These are phyloP conservation scores for Acrobasis consociella DNA, from an alignment of 2,888 invertebrate species.

Conservation along the genomic window DNA sequence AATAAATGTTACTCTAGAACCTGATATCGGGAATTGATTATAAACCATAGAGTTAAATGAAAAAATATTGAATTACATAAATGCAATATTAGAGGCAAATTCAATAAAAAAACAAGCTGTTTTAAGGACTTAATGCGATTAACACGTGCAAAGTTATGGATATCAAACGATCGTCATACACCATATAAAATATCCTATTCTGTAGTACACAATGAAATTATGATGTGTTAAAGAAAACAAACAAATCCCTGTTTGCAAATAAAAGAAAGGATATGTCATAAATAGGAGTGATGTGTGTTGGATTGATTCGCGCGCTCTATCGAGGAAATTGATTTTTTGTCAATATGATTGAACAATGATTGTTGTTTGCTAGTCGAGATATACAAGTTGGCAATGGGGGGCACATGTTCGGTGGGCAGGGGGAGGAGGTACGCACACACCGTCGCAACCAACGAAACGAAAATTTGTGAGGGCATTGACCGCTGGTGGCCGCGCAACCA, in stretches of 20 bases:
- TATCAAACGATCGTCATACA: neutral
- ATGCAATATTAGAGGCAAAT: neutral
- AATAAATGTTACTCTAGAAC: too few species aligned
- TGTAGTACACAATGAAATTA: neutral
- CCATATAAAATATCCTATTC: neutral
- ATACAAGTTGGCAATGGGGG: constrained; percentile 66
- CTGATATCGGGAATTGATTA: too few species aligned
- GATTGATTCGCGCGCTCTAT: constrained; percentile 12
- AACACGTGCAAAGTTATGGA: constrained; percentile 16
- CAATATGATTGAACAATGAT: constrained; percentile 50
- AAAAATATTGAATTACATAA: neutral
- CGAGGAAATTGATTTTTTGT: constrained; percentile 39
- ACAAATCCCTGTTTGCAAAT: constrained; percentile 11
- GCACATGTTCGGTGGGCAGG: constrained; percentile 38
- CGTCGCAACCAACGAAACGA: constrained; percentile 76
- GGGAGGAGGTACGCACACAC: constrained; percentile 56
- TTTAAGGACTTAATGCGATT: neutral
- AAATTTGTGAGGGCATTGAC: constrained; percentile 81
- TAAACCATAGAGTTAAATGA: too few species aligned
- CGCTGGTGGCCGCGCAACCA: constrained; percentile 76
- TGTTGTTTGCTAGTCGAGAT: constrained; percentile 59
- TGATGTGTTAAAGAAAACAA: neutral
- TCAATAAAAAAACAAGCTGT: neutral
- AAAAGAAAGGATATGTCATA: constrained; percentile 19
- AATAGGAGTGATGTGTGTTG: neutral